Percentiles rank a stretch among this genome's conserved stretches.
Evolutionary conservation across 2,888 invertebrate genomes (phyloP).

Genomic region (Hymenopus coronatus): DNA sequence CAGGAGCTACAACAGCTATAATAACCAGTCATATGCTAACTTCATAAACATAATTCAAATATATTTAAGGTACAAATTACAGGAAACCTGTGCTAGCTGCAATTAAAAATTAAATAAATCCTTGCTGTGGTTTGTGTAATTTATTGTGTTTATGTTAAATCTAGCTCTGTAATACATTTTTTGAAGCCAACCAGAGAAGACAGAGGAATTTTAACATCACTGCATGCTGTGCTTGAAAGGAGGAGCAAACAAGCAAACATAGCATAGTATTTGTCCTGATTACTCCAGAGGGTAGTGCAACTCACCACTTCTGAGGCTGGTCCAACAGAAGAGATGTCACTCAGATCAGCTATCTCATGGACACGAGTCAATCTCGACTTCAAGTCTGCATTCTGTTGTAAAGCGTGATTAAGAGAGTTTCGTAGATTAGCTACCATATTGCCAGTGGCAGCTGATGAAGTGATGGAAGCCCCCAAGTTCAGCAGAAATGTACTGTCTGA

Average conservation of each 20-base stretch:
- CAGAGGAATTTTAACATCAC: background rate
- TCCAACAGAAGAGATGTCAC: constrained; percentile 58
- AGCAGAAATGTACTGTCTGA: constrained; percentile 42
- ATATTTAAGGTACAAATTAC: too few species aligned
- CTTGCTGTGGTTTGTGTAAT: background rate
- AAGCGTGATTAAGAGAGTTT: constrained; percentile 60
- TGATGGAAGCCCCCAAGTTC: constrained; percentile 11
- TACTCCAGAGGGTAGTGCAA: constrained; percentile 23
- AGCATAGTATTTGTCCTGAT: background rate
- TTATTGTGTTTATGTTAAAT: background rate
- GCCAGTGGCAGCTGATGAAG: constrained; percentile 37
- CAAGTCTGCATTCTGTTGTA: constrained; percentile 74
- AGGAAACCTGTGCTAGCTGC: too few species aligned
- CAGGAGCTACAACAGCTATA: too few species aligned
- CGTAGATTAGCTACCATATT: constrained; percentile 55
- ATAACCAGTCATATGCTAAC: too few species aligned
- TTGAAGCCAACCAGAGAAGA: background rate
- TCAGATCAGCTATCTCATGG: constrained; percentile 62
- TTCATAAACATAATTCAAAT: too few species aligned
- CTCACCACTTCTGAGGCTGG: constrained; percentile 55
- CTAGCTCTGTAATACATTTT: background rate
- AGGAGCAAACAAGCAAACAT: background rate
- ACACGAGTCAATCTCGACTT: constrained; percentile 60
- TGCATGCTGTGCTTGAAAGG: background rate
- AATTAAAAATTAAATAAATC: too few species aligned